These are phyloP conservation scores for Galerucella nymphaeae DNA, from an alignment of 2,888 invertebrate genomes.

Conservation along the genomic window DNA sequence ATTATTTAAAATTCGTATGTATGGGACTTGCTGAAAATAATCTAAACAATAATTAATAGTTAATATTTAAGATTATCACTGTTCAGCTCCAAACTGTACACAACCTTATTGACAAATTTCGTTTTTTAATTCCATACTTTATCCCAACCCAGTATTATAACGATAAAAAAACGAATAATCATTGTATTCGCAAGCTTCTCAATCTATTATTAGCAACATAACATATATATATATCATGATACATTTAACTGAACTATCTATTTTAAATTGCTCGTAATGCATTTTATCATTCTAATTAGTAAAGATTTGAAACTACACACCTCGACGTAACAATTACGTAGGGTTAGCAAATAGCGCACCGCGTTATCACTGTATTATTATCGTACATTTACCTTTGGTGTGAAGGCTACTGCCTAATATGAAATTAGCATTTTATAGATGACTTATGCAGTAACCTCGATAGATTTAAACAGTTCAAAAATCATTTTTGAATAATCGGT, in stretches of 20 bases:
- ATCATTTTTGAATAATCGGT: not conserved
- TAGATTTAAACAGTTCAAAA: conserved; percentile 7
- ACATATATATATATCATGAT: not conserved
- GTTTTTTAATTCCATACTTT: too few species aligned
- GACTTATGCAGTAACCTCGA: not conserved
- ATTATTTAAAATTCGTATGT: too few species aligned
- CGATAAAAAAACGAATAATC: not conserved
- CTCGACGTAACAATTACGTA: conserved; percentile 10
- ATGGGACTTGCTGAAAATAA: too few species aligned
- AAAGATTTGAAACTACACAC: conserved; percentile 3
- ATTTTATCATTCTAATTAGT: conserved; percentile 8
- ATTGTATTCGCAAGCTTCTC: not conserved
- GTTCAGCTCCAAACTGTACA: too few species aligned
- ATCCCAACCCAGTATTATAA: too few species aligned
- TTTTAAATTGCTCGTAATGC: conserved; percentile 1
- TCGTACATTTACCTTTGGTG: conserved; percentile 16
- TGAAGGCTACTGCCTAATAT: not conserved
- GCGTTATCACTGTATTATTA: conserved; percentile 3
- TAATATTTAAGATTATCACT: too few species aligned
- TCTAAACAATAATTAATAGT: too few species aligned
- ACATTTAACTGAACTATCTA: not conserved
- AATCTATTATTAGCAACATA: not conserved
- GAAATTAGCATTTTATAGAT: conserved; percentile 9
- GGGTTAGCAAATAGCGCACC: conserved; percentile 10
- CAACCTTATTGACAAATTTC: too few species aligned